A percentile compares a stretch with the other conserved stretches of the same genome.
phyloP scores from a whole-genome alignment of 2,113 vertebrate species.

The Procapra przewalskii region DNA sequence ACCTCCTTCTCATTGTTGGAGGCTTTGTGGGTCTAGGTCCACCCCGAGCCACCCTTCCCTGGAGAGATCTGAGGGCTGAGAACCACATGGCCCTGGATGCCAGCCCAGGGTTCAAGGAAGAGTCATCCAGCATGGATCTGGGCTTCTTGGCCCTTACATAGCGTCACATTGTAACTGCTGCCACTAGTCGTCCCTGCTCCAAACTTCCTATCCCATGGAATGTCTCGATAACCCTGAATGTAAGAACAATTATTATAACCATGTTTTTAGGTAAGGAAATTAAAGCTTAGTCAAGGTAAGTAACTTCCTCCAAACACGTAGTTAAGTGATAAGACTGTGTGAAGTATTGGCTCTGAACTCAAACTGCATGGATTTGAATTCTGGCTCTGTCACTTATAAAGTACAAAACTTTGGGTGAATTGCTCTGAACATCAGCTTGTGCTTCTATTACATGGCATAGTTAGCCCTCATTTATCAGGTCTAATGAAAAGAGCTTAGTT shows the following conservation, averaged over 20 bases:
- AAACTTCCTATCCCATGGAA: neutral
- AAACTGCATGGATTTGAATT: neutral
- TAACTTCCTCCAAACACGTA: neutral
- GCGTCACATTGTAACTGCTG: too few species aligned
- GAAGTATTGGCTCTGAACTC: neutral
- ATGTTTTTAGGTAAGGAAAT: neutral
- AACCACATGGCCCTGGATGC: neutral
- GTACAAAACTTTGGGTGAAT: neutral
- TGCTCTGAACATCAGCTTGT: neutral
- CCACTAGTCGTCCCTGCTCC: neutral
- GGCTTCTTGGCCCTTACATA: neutral
- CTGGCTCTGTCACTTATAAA: neutral
- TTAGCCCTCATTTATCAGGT: neutral
- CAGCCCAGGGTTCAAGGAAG: neutral
- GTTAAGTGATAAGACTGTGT: neutral
- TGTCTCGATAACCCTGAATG: neutral
- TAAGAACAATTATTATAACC: neutral
- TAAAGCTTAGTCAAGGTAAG: neutral
- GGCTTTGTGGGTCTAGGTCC: neutral
- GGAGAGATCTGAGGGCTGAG: neutral
- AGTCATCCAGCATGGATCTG: neutral
- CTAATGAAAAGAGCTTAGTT: neutral
- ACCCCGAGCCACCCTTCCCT: neutral
- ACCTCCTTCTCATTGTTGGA: neutral
- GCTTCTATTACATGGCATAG: neutral